Evolutionary conservation across 2,797 vertebrate genomes (phyloP), one percentile per base, ranked within the genome.

Genomic region (Bovichtus variegatus): DNA sequence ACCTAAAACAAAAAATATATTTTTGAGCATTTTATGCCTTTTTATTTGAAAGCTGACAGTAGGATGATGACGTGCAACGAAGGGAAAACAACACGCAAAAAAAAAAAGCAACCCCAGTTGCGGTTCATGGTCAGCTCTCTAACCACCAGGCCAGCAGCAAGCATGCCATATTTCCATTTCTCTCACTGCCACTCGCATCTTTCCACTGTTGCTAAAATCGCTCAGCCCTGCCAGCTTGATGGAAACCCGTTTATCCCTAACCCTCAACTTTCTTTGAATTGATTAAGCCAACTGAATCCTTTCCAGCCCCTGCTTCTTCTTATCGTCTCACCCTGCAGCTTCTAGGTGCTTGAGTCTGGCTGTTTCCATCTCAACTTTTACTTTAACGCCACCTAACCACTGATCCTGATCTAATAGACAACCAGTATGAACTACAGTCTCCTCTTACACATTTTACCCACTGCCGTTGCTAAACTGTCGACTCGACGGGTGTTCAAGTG

Each of bases 291-390:
- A 8, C 50, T 71, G 21, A 67, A n/a, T 55, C 4, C 31, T 9
- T 4, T 2, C 46, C 25, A 10, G 5, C 16, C 11, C 9, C 63
- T 57, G 44, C 53, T 71, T 59, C 23, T 55, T 59, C 23, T 38
- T 23, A 8, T 19, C 63, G 36, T 54, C 60, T 84, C 11, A 51
- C 43, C 19, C 3, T 55, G 43, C 61, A 68, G n/a, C 41, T 78
- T 81, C n/a, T 47, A 34, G n/a, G 72, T 54, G 77, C 72, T 71
- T 82, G 7, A 79, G 11, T 61, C 19, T 74, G 12, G 29, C 64
- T 65, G 19, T 40, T 71, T 74, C 34, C 44, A 38, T 29, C 60
- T 41, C 44, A 49, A 4, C 34, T 46, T 61, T 55, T 80, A 64
- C 65, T 60, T 51, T 31, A 36, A 46, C 29, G 49, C 43, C 38